These are phyloP conservation scores for Sycophaga agraensis DNA, from an alignment of 1,140 invertebrate species.

Conservation along the genomic window DNA sequence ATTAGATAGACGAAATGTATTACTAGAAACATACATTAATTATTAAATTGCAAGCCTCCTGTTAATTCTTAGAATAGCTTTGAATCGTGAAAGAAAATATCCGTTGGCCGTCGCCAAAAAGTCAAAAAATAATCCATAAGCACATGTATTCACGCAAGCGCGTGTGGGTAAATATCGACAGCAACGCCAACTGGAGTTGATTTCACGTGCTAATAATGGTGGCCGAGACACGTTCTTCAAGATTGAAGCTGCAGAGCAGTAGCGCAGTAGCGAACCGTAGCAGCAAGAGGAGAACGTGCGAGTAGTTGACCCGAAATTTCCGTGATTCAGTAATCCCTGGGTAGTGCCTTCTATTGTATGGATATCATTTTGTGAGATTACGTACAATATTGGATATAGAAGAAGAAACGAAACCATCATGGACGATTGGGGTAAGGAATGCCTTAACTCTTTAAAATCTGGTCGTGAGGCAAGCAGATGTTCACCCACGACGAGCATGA, in stretches of 20 bases:
- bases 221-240: constrained; percentile 3
- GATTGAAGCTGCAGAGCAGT: neutral
- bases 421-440: constrained; percentile 25
- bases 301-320: neutral
- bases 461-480: too few species aligned
- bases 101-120: too few species aligned
- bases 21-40: too few species aligned
- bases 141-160: too few species aligned
- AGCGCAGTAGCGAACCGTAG: neutral
- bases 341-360: neutral
- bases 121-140: too few species aligned
- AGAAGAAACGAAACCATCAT: constrained; percentile 1
- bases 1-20: too few species aligned
- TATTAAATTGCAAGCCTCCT: too few species aligned
- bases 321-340: too few species aligned
- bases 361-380: neutral
- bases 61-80: too few species aligned
- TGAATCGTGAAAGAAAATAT: too few species aligned
- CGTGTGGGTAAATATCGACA: neutral
- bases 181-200: constrained; percentile 21
- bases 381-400: neutral
- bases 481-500: neutral
- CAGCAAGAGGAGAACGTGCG: neutral
- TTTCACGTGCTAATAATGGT: constrained; percentile 25
- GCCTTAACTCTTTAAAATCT: neutral